These are phyloP conservation scores for Brachionus rubens DNA, from an alignment of 1,140 invertebrate genomes.

Conservation along the genomic window DNA sequence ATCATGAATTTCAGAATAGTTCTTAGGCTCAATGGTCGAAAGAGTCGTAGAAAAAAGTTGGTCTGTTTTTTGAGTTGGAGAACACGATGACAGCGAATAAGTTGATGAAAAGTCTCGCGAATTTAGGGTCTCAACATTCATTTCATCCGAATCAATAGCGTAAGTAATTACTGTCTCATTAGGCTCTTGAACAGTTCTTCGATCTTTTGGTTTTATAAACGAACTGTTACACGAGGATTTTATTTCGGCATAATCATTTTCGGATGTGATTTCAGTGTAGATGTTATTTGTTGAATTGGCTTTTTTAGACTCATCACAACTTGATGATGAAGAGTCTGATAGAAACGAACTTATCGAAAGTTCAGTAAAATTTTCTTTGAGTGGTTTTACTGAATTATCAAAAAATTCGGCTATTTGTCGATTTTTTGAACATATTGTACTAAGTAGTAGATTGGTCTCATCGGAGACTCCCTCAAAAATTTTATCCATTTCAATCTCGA, in stretches of 20 bases:
- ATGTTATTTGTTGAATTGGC: not conserved
- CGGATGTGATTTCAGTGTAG: not conserved
- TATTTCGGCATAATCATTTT: not conserved
- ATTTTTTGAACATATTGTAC: not conserved
- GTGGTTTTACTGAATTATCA: not conserved
- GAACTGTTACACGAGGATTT: not conserved
- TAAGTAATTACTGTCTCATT: constrained; percentile 8
- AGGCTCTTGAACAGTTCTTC: constrained; percentile 5
- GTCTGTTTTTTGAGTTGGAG: not conserved
- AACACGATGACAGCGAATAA: not conserved
- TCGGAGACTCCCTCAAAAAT: constrained; percentile 37
- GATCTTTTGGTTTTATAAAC: not conserved
- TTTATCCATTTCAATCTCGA: constrained; percentile 15
- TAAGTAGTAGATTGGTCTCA: constrained; percentile 15
- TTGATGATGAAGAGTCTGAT: constrained; percentile 5
- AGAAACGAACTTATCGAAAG: constrained; percentile 15
- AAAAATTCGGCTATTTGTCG: constrained; percentile 45
- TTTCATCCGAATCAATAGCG: not conserved
- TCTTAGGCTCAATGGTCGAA: not conserved
- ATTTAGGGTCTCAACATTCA: not conserved
- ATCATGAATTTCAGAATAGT: not conserved
- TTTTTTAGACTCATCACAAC: constrained; percentile 4
- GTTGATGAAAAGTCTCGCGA: not conserved
- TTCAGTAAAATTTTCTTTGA: constrained; percentile 15
- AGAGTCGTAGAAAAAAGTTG: not conserved